These are phyloP conservation scores for Platycheirus rosarum DNA, from an alignment of 2,888 invertebrate genomes.

Conservation along the genomic window DNA sequence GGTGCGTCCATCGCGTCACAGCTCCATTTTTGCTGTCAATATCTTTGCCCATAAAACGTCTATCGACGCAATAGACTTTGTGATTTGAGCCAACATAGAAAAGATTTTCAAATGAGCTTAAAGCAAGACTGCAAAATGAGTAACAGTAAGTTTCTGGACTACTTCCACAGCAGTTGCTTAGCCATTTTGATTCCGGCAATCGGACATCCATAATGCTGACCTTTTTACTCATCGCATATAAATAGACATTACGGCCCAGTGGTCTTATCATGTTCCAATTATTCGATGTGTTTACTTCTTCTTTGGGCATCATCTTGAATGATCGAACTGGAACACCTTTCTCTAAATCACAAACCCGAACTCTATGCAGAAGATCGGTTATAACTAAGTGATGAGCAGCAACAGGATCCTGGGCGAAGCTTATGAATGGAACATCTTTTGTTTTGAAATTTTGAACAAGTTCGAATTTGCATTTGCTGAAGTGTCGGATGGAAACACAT, in stretches of 20 bases:
- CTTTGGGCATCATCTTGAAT: slow-evolving; percentile 7
- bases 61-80: slow-evolving; percentile 79
- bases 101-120: slow-evolving; percentile 78
- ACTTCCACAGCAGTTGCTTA: slow-evolving; percentile 46
- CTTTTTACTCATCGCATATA: slow-evolving; percentile 77
- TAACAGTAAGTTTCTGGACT: slow-evolving; percentile 75
- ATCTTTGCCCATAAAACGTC: slow-evolving; percentile 76
- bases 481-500: slow-evolving; percentile 76
- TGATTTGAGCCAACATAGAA: slow-evolving; percentile 80
- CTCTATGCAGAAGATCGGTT: slow-evolving; percentile 77
- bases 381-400: slow-evolving; percentile 76
- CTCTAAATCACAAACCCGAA: slow-evolving; percentile 77
- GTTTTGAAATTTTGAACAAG: slow-evolving; percentile 68
- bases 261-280: slow-evolving; percentile 78
- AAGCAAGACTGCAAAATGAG: slow-evolving; percentile 77
- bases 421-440: slow-evolving; percentile 77
- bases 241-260: slow-evolving; percentile 76
- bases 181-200: slow-evolving; percentile 75
- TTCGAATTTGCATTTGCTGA: slow-evolving; percentile 28
- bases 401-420: slow-evolving; percentile 77
- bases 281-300: slow-evolving; percentile 27
- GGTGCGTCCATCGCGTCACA: slow-evolving; percentile 79
- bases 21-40: slow-evolving; percentile 61
- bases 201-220: slow-evolving; percentile 78
- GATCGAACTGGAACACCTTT: slow-evolving; percentile 46